Base-by-base conservation (phyloP, 37 sponge, comb jelly and placozoan species). In the Crambe crambe region DNA sequence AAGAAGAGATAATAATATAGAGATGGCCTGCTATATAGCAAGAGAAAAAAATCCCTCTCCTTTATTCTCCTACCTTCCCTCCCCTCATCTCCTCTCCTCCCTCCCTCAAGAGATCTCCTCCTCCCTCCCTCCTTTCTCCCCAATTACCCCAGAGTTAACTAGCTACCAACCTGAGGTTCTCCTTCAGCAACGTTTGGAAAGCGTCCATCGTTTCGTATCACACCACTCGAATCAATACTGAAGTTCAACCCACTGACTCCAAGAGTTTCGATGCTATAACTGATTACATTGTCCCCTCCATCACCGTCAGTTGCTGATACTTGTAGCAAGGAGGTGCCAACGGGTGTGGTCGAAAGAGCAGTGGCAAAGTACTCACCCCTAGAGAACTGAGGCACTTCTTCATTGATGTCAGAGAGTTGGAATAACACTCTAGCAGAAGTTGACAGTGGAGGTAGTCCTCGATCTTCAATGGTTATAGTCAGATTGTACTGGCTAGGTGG, bases 301-400 rank as follows among this genome's bases (percentile, higher is more conserved):
- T 89, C 89, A 8, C n/a, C 62, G 61, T 89, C 89, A 73, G 41
- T 79, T 36, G 89, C 89, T 27, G 42, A 1, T 59, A 89, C 88
- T 34, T 70, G 68, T 8, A 77, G 30, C 32, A 88, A 57, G 36
- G 64, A 22, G 31, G 82, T 82, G 18, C 78, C 83, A 47, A 51
- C 10, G 22, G 73, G 43, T 26, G 77, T 43, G 38, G 31, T 76
- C 61, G 59, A 70, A 22, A 77, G 71, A 29, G 63, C 47, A 6
- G 60, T 61, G 0, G 70, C 44, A 22, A 20, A n/a, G 37, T 84
- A 84, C 2, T 22, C 26, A 0, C 29, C 6, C 35, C 42, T 29
- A n/a, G 62, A 34, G 67, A 88, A 88, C 0, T 62, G 22, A 21
- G 88, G 88, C 4, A 68, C 2, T 21, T 68, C 76, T 37, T 88